Percentiles rank a stretch among this genome's conserved stretches.
phyloP scores from a whole-genome alignment of 2,797 vertebrate genomes.

The Carduelis carduelis region DNA sequence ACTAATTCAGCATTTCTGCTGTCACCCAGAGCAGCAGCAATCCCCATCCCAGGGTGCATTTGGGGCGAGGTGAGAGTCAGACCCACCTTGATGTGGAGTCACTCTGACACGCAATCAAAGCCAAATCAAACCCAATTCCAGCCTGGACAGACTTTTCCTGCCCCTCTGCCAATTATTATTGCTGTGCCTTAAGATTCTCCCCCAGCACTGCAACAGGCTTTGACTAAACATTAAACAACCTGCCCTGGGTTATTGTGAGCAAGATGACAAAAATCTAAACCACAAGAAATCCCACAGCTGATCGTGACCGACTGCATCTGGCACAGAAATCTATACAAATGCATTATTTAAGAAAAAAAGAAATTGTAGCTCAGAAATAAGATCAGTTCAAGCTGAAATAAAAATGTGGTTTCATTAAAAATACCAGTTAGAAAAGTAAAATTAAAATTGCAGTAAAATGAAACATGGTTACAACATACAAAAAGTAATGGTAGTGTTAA shows the following conservation, averaged over 20 bases:
- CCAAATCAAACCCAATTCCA: neutral
- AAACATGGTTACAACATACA: neutral
- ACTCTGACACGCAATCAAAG: neutral
- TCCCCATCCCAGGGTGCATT: rapidly evolving
- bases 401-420: neutral
- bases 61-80: rapidly evolving
- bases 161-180: neutral
- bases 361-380: neutral
- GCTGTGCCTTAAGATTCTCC: neutral
- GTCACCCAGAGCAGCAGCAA: neutral
- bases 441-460: neutral
- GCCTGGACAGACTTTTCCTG: rapidly evolving
- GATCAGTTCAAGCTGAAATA: neutral
- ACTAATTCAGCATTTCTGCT: rapidly evolving
- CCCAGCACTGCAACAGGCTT: neutral
- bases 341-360: neutral
- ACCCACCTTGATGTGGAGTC: rapidly evolving
- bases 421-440: neutral
- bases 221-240: neutral
- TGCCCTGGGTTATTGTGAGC: neutral
- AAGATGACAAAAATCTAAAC: neutral
- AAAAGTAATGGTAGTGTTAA: neutral
- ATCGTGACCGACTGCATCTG: neutral
- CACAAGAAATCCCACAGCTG: neutral
- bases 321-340: neutral